These are phyloP conservation scores for Ailuropoda melanoleuca DNA, from an alignment of 2,113 vertebrate genomes.

Conservation along the genomic window DNA sequence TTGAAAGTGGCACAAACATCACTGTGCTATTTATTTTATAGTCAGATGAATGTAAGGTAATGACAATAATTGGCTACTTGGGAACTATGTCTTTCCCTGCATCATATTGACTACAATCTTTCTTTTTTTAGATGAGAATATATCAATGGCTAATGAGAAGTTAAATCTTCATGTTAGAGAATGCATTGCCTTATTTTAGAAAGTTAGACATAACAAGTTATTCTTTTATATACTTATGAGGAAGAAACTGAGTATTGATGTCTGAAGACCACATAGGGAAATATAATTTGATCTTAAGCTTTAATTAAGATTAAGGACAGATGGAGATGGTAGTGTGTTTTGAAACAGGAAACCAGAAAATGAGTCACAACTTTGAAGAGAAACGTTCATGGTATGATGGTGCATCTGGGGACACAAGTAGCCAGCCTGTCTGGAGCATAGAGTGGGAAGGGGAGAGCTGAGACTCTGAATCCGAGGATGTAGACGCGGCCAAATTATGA, in stretches of 20 bases:
- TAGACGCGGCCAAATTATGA: background rate
- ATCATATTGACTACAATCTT: background rate
- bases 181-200: background rate
- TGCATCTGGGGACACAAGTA: background rate
- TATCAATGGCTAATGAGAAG: background rate
- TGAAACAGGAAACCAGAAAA: background rate
- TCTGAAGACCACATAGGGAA: background rate
- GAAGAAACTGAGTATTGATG: background rate
- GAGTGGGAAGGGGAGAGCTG: background rate
- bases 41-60: background rate
- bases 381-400: background rate
- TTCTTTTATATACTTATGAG: background rate
- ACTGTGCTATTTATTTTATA: background rate
- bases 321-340: background rate
- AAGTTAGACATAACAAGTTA: background rate
- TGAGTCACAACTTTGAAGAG: background rate
- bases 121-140: background rate
- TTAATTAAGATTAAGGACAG: background rate
- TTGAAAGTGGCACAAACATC: background rate
- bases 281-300: background rate
- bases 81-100: background rate
- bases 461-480: fast-evolving
- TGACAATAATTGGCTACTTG: background rate
- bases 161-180: background rate
- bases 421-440: background rate